A percentile compares a stretch with the other conserved stretches of the same genome.
These are phyloP conservation scores for Silurus meridionalis DNA, from an alignment of 2,113 vertebrate species.

Conservation along the genomic window DNA sequence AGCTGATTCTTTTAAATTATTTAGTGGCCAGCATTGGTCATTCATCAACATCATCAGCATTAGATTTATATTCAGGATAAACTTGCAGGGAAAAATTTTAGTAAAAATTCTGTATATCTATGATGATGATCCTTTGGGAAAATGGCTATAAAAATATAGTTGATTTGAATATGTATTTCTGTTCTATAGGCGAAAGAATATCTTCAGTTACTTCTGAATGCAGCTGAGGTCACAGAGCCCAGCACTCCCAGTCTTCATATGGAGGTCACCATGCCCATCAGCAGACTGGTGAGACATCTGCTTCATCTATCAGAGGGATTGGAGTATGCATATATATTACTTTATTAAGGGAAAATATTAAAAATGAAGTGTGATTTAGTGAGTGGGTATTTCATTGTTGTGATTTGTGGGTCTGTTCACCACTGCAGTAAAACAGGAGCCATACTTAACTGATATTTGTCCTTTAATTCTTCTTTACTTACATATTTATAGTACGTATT, in stretches of 20 bases:
- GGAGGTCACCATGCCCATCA: conserved; percentile 65
- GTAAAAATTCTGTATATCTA: no score
- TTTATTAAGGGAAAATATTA: background rate
- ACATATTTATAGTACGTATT: background rate
- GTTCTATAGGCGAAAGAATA: conserved; percentile 61
- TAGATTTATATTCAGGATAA: background rate
- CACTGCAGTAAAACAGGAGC: background rate
- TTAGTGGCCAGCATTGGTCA: background rate
- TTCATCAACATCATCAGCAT: background rate
- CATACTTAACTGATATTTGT: background rate
- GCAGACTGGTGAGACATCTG: conserved; percentile 67
- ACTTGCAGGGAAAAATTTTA: no score
- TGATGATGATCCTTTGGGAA: no score
- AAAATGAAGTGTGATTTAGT: background rate
- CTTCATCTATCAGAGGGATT: conserved; percentile 4
- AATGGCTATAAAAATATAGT: no score
- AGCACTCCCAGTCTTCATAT: conserved; percentile 67
- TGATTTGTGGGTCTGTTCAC: background rate
- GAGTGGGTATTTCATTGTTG: background rate
- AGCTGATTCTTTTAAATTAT: background rate
- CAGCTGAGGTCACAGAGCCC: conserved; percentile 69
- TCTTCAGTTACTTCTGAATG: conserved; percentile 65
- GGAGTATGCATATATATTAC: conserved; percentile 18
- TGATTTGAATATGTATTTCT: background rate
- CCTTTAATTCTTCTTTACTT: background rate